Evolutionary conservation across 1,140 invertebrate genomes (phyloP).

Genomic region (Cyrtorhinus lividipennis): DNA sequence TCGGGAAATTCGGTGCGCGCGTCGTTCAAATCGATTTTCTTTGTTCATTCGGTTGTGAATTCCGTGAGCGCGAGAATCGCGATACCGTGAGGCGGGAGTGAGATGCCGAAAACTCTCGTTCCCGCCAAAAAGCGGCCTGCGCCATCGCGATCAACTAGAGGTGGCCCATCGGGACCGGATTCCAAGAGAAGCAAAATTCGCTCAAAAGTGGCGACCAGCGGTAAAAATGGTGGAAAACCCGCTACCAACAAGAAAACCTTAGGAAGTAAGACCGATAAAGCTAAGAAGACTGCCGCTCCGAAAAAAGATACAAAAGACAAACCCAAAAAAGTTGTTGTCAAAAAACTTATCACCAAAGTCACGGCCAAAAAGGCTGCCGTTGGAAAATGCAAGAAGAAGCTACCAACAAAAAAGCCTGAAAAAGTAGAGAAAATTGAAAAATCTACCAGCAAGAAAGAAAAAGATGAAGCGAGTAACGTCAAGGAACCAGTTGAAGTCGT

Average conservation of each 20-base stretch:
- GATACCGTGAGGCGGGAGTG: constrained; percentile 1
- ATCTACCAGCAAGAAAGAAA: neutral
- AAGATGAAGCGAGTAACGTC: constrained; percentile 4
- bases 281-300: neutral
- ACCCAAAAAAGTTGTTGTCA: constrained; percentile 8
- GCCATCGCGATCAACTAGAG: neutral
- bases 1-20: no score
- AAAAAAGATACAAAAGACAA: constrained; percentile 5
- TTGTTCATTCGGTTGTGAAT: no score
- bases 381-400: constrained; percentile 10
- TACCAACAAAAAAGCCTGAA: neutral
- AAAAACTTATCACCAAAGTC: constrained; percentile 14
- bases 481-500: constrained; percentile 21
- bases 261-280: neutral
- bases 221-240: neutral
- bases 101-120: constrained; percentile 11
- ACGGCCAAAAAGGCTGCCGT: neutral
- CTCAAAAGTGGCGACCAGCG: neutral
- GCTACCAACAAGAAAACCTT: neutral
- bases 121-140: constrained; percentile 11
- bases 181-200: neutral
- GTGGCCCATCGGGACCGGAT: neutral
- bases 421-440: constrained; percentile 14
- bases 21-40: no score
- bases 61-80: neutral